A percentile compares a stretch with the other conserved stretches of the same genome.
These are phyloP conservation scores for Pica pica DNA, from an alignment of 2,113 vertebrate genomes.

Conservation along the genomic window DNA sequence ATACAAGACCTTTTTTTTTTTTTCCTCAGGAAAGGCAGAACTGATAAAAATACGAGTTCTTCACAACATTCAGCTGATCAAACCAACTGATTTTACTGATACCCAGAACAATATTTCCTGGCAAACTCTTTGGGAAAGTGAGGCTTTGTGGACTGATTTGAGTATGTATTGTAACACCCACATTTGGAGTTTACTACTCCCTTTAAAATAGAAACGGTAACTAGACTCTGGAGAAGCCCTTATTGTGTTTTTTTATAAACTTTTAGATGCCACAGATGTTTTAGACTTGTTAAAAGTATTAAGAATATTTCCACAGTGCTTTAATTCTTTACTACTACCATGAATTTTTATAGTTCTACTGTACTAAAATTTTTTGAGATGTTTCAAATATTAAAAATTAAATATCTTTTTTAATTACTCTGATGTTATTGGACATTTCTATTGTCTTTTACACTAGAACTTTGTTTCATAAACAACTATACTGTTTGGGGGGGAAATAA, in stretches of 20 bases:
- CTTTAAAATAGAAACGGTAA: neutral
- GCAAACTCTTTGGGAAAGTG: neutral
- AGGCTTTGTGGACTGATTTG: neutral
- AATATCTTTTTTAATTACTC: neutral
- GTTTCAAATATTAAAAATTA: neutral
- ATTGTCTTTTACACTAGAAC: neutral
- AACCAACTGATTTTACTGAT: neutral
- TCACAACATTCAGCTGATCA: neutral
- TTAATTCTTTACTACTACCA: neutral
- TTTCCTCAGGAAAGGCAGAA: neutral
- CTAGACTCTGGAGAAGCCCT: neutral
- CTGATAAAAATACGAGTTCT: neutral
- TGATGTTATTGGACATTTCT: neutral
- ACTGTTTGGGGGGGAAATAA: slow-evolving; percentile 66
- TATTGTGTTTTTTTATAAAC: neutral
- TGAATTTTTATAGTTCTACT: neutral
- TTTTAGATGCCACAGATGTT: neutral
- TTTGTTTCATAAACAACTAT: slow-evolving; percentile 34
- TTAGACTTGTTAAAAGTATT: neutral
- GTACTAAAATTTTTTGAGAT: neutral
- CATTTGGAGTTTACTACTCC: neutral
- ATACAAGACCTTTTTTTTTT: neutral
- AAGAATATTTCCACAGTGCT: neutral
- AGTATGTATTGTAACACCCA: neutral
- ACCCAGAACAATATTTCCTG: neutral